Percentiles rank a stretch among this genome's conserved stretches.
phyloP scores from a whole-genome alignment of 2,888 invertebrate species.

The Rhyacophila evoluta region DNA sequence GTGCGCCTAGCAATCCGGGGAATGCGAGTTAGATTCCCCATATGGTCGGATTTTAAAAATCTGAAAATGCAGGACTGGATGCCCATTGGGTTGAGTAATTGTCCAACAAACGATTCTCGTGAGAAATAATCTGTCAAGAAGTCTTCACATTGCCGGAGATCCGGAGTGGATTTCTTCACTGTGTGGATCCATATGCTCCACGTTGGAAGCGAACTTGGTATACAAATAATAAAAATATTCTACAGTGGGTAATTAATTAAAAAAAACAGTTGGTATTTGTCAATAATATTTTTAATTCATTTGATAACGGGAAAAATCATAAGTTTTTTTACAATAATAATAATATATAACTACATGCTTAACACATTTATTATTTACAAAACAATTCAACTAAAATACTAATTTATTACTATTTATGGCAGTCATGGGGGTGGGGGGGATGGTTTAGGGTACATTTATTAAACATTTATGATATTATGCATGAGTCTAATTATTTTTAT shows the following conservation, averaged over 20 bases:
- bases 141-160: no score
- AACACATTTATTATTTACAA: constrained; percentile 23
- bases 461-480: not conserved
- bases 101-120: no score
- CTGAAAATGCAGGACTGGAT: no score
- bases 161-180: no score
- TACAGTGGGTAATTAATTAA: not conserved
- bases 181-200: no score
- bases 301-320: constrained; percentile 24
- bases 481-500: not conserved
- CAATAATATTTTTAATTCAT: constrained; percentile 8
- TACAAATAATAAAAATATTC: no score
- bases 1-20: no score
- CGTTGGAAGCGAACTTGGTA: no score
- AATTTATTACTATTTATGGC: not conserved
- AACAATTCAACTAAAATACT: not conserved
- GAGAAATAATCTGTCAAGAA: no score
- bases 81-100: no score
- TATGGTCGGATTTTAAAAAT: no score
- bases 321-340: not conserved
- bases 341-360: not conserved
- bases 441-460: not conserved
- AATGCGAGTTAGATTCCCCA: no score
- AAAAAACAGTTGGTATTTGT: not conserved
- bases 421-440: not conserved